Evolutionary conservation across 2,888 invertebrate species (phyloP), one percentile per base, ranked within the genome.

Genomic region (Limenitis camilla): DNA sequence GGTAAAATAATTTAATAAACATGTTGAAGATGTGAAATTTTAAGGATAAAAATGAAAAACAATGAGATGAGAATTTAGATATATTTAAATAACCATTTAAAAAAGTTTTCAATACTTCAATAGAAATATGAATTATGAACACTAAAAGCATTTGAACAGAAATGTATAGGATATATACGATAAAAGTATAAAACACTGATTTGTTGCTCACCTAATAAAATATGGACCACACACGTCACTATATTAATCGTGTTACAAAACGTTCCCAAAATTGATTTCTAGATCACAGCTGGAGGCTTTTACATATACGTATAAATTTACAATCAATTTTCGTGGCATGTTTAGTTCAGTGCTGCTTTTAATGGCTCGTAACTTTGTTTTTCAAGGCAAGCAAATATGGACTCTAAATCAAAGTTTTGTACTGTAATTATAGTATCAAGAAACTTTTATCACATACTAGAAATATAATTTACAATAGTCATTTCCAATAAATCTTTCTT

Each of bases 171-270:
- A 45, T 45, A 33, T 33, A 35, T 36, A 10, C 10, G 35, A 6
- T 11, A 39, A 27, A 31, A 6, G 7, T 30, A 47, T 40, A 47
- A 47, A 47, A 36, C 29, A 29, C 45, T 32, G 27, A 40, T 40
- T 47, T 47, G 40, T 47, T 40, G 8, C 27, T 39, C 47, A 47
- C 46, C 39, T 39, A 47, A 47, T 47, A 47, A 47, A 40, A 44
- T 43, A 43, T 32, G 47, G 55, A 55, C 51, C 51, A 55, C 55
- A 55, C 51, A 55, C 40, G 35, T 27, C 32, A 42, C 30, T 33
- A 31, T 50, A 49, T 55, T 55, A 51, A 55, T 55, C 51, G 47
- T 52, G 29, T 52, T 36, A 55, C 48, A 45, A 45, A 46, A 55
- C 47, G 19, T 19, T 40, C 33, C 10, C 29, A 40, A 52, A 51